Evolutionary conservation across 2,888 invertebrate species (phyloP).

Genomic region (Andrena hattorfiana): DNA sequence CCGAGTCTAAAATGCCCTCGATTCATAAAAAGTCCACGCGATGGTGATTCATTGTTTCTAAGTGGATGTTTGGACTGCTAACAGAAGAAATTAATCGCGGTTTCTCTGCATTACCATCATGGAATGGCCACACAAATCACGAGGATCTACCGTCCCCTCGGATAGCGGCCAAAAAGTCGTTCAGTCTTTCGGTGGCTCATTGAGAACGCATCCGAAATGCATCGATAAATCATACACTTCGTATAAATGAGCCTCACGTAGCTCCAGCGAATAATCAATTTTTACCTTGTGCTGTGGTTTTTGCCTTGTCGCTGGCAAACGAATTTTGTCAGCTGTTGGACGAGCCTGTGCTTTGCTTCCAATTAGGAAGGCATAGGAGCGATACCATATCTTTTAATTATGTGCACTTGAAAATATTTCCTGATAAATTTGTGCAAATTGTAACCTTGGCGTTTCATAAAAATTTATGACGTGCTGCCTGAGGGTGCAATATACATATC

Average conservation of each 20-base stretch:
- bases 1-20: neutral
- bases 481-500: neutral
- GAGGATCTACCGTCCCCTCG: conserved; percentile 38
- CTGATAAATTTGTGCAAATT: no score
- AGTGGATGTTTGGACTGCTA: conserved; percentile 15
- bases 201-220: conserved; percentile 45
- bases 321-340: conserved; percentile 39
- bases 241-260: conserved; percentile 53
- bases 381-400: conserved; percentile 12
- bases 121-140: conserved; percentile 63
- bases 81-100: conserved; percentile 58
- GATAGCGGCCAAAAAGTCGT: conserved; percentile 60
- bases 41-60: conserved; percentile 31
- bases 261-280: conserved; percentile 57
- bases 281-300: conserved; percentile 29
- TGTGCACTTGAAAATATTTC: no score
- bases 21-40: neutral
- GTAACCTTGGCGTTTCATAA: no score
- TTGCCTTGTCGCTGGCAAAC: conserved; percentile 28
- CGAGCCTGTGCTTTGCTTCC: neutral
- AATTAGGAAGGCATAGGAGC: neutral
- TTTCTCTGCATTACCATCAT: conserved; percentile 53
- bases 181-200: conserved; percentile 48
- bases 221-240: conserved; percentile 64
- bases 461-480: no score